Evolutionary conservation across 1,140 invertebrate genomes (phyloP), one percentile per base, ranked within the genome.

Genomic region (Dryas iulia): DNA sequence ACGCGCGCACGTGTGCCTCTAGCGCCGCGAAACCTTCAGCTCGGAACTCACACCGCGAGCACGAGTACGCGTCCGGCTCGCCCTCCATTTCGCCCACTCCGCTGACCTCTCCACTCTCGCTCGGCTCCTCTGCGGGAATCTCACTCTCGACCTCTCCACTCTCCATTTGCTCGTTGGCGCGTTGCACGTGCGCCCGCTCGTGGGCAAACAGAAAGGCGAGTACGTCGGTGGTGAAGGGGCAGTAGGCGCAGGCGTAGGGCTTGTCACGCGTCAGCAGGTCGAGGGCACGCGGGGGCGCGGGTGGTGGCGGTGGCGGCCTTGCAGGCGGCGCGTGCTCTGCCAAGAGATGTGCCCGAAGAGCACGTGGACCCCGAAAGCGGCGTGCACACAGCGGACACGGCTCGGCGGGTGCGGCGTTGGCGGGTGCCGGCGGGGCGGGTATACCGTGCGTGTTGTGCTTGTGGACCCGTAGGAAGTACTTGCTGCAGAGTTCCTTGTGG

Each of bases 401-500:
- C 77, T 95, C 93, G n/a, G 93, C 84, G 23, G 92, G 82, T 67
- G 93, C 91, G 12, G 89, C 77, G 68, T 90, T 92, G 10, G 93
- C 86, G 1, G 93, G 93, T 59, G 93, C 94, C 11, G 93, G 92
- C 28, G 93, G 83, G 0, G 92, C 92, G 0, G 94, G 86, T 54
- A 99, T 98, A 0, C 98, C 98, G 84, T 99, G 98, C 4, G 98
- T 99, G 88, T 99, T 99, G 81, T 98, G 97, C 83, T 99, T 99
- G 92, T 99, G 98, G 3, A 98, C 97, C 64, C 97, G 95, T 12
- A 99, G 92, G 84, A 99, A 99, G 89, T 99, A 99, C 87, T 99
- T 99, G 89, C 97, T 98, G 92, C 98, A 98, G 0, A 99, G 91
- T 92, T 99, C 98, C 89, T 99, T 99, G 87, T 98, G 97, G 85